Evolutionary conservation across 1,140 invertebrate genomes (phyloP).

Genomic region (Thaumatotibia leucotreta): DNA sequence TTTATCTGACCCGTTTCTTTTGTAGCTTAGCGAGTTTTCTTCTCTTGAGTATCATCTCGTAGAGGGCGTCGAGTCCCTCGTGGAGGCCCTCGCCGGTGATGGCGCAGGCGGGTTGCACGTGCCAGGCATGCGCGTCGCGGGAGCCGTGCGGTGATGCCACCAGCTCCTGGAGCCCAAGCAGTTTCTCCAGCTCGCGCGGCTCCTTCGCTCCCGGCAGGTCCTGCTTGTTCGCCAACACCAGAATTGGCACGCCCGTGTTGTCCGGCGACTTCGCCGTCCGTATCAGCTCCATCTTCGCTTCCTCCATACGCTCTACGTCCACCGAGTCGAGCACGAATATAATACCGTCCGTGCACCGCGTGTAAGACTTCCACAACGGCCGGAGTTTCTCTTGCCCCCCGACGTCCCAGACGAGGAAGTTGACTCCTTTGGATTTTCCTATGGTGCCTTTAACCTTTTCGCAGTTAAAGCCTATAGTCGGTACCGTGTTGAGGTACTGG

Average conservation of each 20-base stretch:
- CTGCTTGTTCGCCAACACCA: constrained; percentile 96
- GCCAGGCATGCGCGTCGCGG: constrained; percentile 83
- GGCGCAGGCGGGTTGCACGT: constrained; percentile 95
- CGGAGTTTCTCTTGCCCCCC: constrained; percentile 96
- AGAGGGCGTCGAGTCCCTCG: constrained; percentile 94
- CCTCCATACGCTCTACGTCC: constrained; percentile 93
- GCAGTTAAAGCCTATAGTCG: constrained; percentile 99
- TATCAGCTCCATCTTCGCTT: constrained; percentile 95
- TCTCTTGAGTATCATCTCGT: constrained; percentile 95
- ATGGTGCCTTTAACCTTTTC: constrained; percentile 92
- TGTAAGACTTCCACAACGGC: constrained; percentile 95
- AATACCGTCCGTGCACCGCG: constrained; percentile 93
- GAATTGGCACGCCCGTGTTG: constrained; percentile 91
- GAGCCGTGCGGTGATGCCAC: constrained; percentile 72
- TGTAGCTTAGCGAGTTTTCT: constrained; percentile 92
- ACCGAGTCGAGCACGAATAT: constrained; percentile 95
- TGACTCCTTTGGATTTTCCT: constrained; percentile 87
- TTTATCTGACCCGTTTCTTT: constrained; percentile 83
- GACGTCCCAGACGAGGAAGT: constrained; percentile 95
- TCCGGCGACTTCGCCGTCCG: constrained; percentile 92
- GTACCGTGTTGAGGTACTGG: constrained; percentile 97
- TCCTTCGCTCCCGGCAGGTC: constrained; percentile 93
- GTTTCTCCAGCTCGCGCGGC: constrained; percentile 90
- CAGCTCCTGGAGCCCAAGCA: constrained; percentile 91
- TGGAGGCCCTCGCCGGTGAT: constrained; percentile 97